These are phyloP conservation scores for Agonopterix heracliana DNA, from an alignment of 2,888 invertebrate genomes.

Conservation along the genomic window DNA sequence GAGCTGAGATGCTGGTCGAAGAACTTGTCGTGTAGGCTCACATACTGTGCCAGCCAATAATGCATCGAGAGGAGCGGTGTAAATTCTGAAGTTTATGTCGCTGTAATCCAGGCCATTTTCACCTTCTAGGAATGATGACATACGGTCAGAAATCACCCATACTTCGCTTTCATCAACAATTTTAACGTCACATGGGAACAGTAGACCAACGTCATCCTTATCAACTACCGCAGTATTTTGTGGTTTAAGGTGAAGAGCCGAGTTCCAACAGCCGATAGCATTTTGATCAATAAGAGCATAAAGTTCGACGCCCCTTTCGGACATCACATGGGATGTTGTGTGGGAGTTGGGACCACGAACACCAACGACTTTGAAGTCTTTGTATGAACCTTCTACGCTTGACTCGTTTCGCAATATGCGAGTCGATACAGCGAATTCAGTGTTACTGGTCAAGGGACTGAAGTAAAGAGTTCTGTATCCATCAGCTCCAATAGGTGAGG, in stretches of 20 bases:
- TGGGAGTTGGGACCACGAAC: constrained; percentile 81
- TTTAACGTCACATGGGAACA: constrained; percentile 88
- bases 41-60: constrained; percentile 85
- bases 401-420: constrained; percentile 81
- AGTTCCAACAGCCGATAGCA: constrained; percentile 89
- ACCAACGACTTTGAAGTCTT: constrained; percentile 81
- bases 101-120: constrained; percentile 79
- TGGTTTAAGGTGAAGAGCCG: constrained; percentile 78
- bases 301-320: constrained; percentile 83
- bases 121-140: constrained; percentile 85
- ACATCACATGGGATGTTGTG: constrained; percentile 84
- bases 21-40: constrained; percentile 53
- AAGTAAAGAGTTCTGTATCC: constrained; percentile 85
- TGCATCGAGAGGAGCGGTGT: constrained; percentile 79
- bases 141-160: constrained; percentile 89
- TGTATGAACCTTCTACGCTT: constrained; percentile 80
- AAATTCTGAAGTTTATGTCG: constrained; percentile 87
- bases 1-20: background rate
- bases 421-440: constrained; percentile 88
- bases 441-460: constrained; percentile 85
- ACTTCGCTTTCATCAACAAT: constrained; percentile 82
- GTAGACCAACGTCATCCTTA: constrained; percentile 83
- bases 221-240: constrained; percentile 83
- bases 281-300: constrained; percentile 88
- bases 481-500: constrained; percentile 80